A percentile compares a stretch with the other conserved stretches of the same genome.
Conservation (phyloP, 2,113 vertebrate genomes). For the Globicephala melas region DNA sequence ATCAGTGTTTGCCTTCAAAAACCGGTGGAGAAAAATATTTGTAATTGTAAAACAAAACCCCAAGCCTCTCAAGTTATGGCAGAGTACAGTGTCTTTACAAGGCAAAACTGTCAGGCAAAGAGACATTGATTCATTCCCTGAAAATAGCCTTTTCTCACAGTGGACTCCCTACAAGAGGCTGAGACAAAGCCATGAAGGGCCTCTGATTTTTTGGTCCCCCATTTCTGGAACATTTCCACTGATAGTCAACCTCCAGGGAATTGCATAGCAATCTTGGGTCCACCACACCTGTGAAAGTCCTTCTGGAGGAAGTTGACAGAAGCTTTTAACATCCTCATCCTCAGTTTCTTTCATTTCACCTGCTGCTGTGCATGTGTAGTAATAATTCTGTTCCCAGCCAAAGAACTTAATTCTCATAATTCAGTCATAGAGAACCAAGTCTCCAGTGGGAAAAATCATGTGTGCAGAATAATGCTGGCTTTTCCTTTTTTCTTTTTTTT, state of each 20-base stretch:
- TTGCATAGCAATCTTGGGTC: neutral
- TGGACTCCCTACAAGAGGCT: neutral
- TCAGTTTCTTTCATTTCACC: neutral
- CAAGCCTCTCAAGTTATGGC: fast-evolving
- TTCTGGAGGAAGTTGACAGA: neutral
- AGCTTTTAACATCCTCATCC: neutral
- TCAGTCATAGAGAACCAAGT: neutral
- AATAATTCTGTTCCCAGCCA: neutral
- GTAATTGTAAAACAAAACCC: neutral
- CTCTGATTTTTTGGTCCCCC: neutral
- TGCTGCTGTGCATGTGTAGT: neutral
- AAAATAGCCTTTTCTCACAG: neutral
- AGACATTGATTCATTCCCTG: neutral
- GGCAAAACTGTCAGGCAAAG: neutral
- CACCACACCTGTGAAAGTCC: neutral
- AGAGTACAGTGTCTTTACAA: neutral
- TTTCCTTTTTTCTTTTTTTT: neutral
- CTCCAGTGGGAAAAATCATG: neutral
- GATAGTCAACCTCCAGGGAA: neutral
- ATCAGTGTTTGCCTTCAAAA: neutral
- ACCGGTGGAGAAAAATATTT: neutral
- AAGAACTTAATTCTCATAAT: neutral
- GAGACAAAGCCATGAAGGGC: neutral
- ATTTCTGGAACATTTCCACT: neutral
- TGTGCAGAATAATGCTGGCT: neutral